phyloP scores from a whole-genome alignment of 2,113 vertebrate genomes.

The Amphiprion percula region DNA sequence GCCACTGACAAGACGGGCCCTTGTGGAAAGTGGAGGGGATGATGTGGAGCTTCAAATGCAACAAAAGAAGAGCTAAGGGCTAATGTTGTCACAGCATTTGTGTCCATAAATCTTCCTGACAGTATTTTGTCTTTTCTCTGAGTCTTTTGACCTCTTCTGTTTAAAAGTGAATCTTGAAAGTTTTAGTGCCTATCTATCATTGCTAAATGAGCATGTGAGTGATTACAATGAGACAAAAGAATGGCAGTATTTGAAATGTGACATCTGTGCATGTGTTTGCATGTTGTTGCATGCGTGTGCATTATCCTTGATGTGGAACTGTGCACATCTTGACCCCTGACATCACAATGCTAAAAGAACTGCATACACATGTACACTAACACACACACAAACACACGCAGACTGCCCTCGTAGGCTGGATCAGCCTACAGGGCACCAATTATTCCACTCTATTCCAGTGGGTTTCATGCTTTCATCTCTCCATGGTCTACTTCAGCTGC shows the following conservation, averaged over 20 bases:
- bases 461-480: conserved; percentile 46
- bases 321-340: conserved; percentile 1
- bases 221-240: not conserved
- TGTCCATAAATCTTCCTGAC: conserved; percentile 8
- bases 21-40: not conserved
- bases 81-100: conserved; percentile 3
- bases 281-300: not conserved
- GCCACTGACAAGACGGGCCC: conserved; percentile 11
- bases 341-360: conserved; percentile 25
- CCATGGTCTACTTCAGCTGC: conserved; percentile 34
- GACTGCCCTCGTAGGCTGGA: conserved; percentile 36
- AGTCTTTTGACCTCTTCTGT: conserved; percentile 17
- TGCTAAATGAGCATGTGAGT: too few relatives aligned
- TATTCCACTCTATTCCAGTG: conserved; percentile 60
- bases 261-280: not conserved
- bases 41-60: conserved; percentile 22
- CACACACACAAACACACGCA: conserved; percentile 25
- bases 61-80: not conserved
- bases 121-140: not conserved
- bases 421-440: conserved; percentile 62
- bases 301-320: not conserved
- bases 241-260: not conserved
- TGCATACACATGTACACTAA: conserved; percentile 9
- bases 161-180: conserved; percentile 18
- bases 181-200: not conserved